Evolutionary conservation across 1,140 invertebrate genomes (phyloP).

Genomic region (Schlechtendalia chinensis): DNA sequence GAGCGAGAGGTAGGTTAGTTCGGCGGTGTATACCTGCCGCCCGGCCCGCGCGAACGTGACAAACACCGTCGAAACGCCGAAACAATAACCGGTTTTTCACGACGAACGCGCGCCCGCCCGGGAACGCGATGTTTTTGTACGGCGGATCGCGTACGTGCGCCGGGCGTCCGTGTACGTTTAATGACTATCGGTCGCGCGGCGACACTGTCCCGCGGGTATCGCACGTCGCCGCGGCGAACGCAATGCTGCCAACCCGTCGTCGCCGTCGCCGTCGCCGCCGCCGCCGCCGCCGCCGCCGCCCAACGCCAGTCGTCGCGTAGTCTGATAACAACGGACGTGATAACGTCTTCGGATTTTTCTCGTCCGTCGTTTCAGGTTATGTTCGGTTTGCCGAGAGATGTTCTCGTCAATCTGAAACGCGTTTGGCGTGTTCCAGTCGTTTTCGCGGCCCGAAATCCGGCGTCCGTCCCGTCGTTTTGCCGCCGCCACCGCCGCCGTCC

Average conservation of each 20-base stretch:
- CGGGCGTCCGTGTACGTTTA: too few species aligned
- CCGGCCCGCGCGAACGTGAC: too few species aligned
- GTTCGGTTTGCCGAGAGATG: slow-evolving; percentile 23
- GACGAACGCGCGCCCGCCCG: too few species aligned
- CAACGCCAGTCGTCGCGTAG: too few species aligned
- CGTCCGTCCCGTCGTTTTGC: neutral
- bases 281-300: neutral
- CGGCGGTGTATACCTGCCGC: too few species aligned
- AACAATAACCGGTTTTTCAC: too few species aligned
- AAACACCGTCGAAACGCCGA: too few species aligned
- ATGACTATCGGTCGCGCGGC: too few species aligned
- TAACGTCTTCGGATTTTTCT: too few species aligned
- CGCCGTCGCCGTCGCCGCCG: neutral
- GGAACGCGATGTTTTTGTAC: too few species aligned
- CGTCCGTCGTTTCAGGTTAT: slow-evolving; percentile 26
- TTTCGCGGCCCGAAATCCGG: neutral
- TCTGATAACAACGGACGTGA: neutral
- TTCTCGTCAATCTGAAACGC: slow-evolving; percentile 3
- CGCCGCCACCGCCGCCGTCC: neutral
- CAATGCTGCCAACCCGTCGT: slow-evolving; percentile 7
- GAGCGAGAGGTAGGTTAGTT: too few species aligned
- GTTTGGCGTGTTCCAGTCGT: neutral
- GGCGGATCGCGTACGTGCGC: too few species aligned
- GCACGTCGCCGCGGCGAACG: neutral
- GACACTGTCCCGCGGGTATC: neutral